Evolutionary conservation across 2,113 vertebrate genomes (phyloP).

Genomic region (Channa argus): DNA sequence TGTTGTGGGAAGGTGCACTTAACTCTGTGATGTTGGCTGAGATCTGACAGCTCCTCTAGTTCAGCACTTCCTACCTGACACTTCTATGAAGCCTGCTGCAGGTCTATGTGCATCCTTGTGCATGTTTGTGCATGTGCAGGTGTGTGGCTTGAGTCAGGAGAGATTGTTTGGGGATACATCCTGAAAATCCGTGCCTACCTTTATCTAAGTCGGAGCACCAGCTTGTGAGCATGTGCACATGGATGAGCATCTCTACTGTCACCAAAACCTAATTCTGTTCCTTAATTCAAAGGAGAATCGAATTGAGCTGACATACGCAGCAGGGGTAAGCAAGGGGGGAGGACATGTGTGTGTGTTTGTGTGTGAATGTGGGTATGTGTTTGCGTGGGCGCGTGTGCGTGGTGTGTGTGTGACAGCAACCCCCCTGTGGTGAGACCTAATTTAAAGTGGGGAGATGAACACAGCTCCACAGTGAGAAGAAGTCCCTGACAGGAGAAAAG

Average conservation of each 20-base stretch:
- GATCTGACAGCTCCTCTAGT: conserved; percentile 73
- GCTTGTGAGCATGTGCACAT: not conserved
- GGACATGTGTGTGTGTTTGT: conserved; percentile 5
- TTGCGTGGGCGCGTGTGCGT: not conserved
- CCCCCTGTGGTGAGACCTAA: conserved; percentile 79
- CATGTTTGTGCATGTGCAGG: conserved; percentile 17
- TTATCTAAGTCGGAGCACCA: conserved; percentile 11
- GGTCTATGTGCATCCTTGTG: conserved; percentile 31
- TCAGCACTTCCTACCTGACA: conserved; percentile 68
- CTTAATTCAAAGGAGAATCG: conserved; percentile 77
- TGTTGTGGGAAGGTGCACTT: conserved; percentile 55
- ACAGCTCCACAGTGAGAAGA: conserved; percentile 64
- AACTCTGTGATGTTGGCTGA: conserved; percentile 65
- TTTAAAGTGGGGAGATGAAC: conserved; percentile 80
- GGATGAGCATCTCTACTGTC: conserved; percentile 54
- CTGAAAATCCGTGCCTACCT: conserved; percentile 22
- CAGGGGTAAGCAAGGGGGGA: conserved; percentile 46
- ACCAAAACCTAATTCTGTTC: conserved; percentile 67
- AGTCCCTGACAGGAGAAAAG: conserved; percentile 63
- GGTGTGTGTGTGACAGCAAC: conserved; percentile 65
- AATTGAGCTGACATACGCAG: conserved; percentile 71
- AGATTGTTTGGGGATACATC: conserved; percentile 39
- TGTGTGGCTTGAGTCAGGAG: conserved; percentile 13
- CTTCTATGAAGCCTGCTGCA: conserved; percentile 60
- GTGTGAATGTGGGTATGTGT: conserved; percentile 25